phyloP scores from a whole-genome alignment of 2,113 vertebrate genomes.

The Spea multiplicata region DNA sequence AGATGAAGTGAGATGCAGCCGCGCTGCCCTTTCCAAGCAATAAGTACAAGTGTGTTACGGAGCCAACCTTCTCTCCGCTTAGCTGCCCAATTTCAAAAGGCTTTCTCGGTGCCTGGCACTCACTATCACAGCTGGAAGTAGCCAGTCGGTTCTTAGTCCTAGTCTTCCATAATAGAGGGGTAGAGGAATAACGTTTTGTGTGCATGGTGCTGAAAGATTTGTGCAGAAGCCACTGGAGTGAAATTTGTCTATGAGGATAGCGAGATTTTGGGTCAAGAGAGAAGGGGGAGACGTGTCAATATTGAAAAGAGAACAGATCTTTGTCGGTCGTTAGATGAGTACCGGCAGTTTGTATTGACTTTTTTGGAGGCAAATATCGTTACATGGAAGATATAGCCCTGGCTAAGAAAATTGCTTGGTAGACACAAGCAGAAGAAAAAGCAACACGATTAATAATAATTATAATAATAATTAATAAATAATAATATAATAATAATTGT shows the following conservation, averaged over 20 bases:
- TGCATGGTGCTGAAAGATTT: neutral
- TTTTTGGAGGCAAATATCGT: too few species aligned
- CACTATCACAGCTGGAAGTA: conserved; percentile 56
- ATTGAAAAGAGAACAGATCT: neutral
- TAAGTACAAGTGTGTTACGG: conserved; percentile 63
- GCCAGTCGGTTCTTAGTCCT: conserved; percentile 19
- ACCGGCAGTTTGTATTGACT: neutral
- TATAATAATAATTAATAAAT: too few species aligned
- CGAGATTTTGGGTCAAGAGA: neutral
- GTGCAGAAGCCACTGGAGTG: neutral
- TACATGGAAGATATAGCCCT: too few species aligned
- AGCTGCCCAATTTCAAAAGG: conserved; percentile 65
- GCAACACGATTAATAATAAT: too few species aligned
- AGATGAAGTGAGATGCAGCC: conserved; percentile 55
- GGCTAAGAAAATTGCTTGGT: too few species aligned
- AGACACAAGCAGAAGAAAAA: too few species aligned
- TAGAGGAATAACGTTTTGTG: neutral
- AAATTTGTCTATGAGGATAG: neutral
- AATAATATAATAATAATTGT: too few species aligned
- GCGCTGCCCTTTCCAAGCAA: conserved; percentile 64
- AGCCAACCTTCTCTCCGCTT: conserved; percentile 63
- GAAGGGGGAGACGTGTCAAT: neutral
- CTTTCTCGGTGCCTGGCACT: conserved; percentile 54
- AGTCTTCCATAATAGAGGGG: neutral
- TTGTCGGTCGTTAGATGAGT: neutral